phyloP scores from a whole-genome alignment of 2,797 vertebrate genomes.

The Pelochelys cantorii region DNA sequence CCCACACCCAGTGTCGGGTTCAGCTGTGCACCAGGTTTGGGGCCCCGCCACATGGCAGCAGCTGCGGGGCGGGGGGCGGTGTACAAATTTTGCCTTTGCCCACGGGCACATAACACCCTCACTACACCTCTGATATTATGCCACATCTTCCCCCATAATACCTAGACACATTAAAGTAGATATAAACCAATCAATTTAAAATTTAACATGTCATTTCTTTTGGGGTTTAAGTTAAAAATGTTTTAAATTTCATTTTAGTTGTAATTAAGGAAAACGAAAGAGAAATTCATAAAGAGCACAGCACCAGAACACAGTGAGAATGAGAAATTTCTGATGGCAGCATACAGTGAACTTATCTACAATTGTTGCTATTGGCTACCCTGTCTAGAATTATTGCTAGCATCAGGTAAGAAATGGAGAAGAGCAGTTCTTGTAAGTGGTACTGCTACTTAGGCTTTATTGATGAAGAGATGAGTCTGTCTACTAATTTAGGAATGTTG shows the following conservation, averaged over 20 bases:
- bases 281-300: not conserved
- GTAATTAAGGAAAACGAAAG: too few relatives aligned
- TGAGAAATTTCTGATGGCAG: not conserved
- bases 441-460: not conserved
- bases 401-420: not conserved
- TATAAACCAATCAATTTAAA: not conserved
- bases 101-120: too few relatives aligned
- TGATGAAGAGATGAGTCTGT: not conserved
- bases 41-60: too few relatives aligned
- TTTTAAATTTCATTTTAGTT: too few relatives aligned
- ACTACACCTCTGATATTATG: too few relatives aligned
- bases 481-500: not conserved
- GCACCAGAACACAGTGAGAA: not conserved
- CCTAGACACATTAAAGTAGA: rapidly evolving
- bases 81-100: too few relatives aligned
- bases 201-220: not conserved
- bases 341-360: not conserved
- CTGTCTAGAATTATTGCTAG: not conserved
- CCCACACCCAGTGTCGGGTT: too few relatives aligned
- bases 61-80: too few relatives aligned
- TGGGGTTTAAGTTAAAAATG: too few relatives aligned
- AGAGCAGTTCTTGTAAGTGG: not conserved
- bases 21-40: too few relatives aligned
- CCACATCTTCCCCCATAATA: not conserved
- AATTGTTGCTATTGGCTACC: not conserved